Evolutionary conservation across 2,888 invertebrate genomes (phyloP).

Genomic region (Poecilobothrus nobilitatus): DNA sequence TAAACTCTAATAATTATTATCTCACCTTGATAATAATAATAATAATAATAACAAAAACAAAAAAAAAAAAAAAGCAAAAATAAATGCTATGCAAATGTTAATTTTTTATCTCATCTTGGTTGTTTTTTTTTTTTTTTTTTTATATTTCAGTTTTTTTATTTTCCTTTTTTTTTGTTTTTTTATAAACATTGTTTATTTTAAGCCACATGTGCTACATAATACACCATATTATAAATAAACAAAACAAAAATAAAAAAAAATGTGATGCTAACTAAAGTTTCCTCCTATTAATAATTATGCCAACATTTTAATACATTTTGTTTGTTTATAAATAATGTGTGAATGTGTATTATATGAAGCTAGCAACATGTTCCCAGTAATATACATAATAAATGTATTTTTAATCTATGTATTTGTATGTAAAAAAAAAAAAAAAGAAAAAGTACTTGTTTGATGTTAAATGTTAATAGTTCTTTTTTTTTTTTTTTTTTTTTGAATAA

Average conservation of each 20-base stretch:
- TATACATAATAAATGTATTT: too few species aligned
- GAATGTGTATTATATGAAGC: too few species aligned
- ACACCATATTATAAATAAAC: not conserved
- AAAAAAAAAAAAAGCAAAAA: too few species aligned
- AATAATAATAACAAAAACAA: too few species aligned
- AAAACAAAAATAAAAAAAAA: not conserved
- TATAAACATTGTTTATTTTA: not conserved
- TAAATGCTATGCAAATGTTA: not conserved
- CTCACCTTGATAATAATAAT: not conserved
- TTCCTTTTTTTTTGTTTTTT: too few species aligned
- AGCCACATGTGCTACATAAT: constrained; percentile 6
- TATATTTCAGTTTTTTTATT: too few species aligned
- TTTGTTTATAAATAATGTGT: not conserved
- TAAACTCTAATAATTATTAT: constrained; percentile 2
- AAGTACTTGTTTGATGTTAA: too few species aligned
- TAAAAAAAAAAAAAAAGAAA: too few species aligned
- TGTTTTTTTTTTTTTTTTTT: not conserved
- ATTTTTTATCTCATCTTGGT: not conserved
- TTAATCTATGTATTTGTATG: too few species aligned
- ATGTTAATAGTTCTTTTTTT: too few species aligned
- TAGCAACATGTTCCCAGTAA: too few species aligned
- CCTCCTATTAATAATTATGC: not conserved
- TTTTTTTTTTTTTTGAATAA: too few species aligned
- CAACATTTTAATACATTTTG: not conserved
- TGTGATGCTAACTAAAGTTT: not conserved